Evolutionary conservation across 2,888 invertebrate species (phyloP), one percentile per base, ranked within the genome.

Genomic region (Tipula confusa): DNA sequence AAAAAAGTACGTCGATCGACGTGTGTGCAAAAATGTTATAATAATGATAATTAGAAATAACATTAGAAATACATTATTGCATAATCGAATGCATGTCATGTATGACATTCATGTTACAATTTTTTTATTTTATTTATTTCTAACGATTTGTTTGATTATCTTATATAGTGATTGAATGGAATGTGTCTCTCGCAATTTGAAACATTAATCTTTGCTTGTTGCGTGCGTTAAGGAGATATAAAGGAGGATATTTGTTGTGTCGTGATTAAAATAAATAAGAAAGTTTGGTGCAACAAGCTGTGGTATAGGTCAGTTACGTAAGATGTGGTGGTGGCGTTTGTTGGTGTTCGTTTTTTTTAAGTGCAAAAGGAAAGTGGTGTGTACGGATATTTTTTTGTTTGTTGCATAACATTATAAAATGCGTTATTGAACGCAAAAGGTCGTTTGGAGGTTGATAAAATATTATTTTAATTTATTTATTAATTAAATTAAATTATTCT

Each of bases 31-130:
- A 24, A 43, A 15, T 38, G 38, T 38, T 9, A 2, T 38, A n/a
- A n/a, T n/a, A n/a, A 15, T n/a, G 5, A 64, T 24, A 64, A 24
- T 3, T 43, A 15, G 18, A 64, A 9, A 13, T 9, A 38, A 13
- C 9, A 24, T 64, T 64, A 64, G 64, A 64, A 24, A 64, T 9
- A 64, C 7, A 64, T 64, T 64, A 11, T 64, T 64, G 3, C 64
- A 64, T 24, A 64, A 64, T 64, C 64, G 64, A 64, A 64, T 64
- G 64, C 64, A 64, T 64, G 64, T 64, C 64, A 64, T 64, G 64
- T 64, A 64, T 64, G 64, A 64, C 64, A 64, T 64, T 64, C 18
- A 64, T 64, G 64, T 64, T 64, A 64, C 24, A 64, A 18, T 64
- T 64, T 64, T 64, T 1, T 9, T 64, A n/a, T n/a, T 43, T 43